Evolutionary conservation across 1,140 invertebrate species (phyloP), one percentile per base, ranked within the genome.

Genomic region (Zelostemma sp.): DNA sequence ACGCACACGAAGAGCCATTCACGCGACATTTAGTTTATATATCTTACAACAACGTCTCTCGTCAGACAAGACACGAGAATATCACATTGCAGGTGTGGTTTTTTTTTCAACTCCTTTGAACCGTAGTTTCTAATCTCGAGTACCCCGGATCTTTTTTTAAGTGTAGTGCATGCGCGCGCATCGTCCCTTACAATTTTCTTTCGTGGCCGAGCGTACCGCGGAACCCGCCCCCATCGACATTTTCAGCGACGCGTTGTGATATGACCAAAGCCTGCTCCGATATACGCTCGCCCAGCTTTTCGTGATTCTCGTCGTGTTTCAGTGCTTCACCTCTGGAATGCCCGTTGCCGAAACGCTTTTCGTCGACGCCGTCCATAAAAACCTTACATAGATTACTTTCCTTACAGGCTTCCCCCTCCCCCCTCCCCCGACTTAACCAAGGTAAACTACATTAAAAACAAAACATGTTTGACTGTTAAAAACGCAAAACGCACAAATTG

Each of bases 1-100:
- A 11, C 35, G 14, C 14, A 43, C 40, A 43, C 8, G 8, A 14
- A 69, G 21, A 54, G 38, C 64, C 64, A 35, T 74, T 80, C 79
- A 76, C 75, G 74, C 73, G 73, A 77, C 75, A 71, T 82, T 79
- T 28, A 79, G 79, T 79, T 73, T 28, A 28, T 28, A 73, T 73
- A 73, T 74, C 78, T 84, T 80, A 71, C 65, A 79, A 81, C 76
- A 83, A 82, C 78, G 79, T 81, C 80, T 83, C 80, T 80, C 79
- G 80, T 84, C 76, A 72, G 78, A 84, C 82, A 84, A 84, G 81
- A 84, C 82, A 84, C 82, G 81, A 84, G 82, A 84, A 82, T 84
- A 84, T 84, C 81, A 84, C 82, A 84, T 81, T 82, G 77, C 77
- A 75, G 77, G 78, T 80, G 79, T 84, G 72, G 77, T 49, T 72